Evolutionary conservation across 2,113 vertebrate species (phyloP), one percentile per base, ranked within the genome.

Genomic region (Phrynocephalus versicolor): DNA sequence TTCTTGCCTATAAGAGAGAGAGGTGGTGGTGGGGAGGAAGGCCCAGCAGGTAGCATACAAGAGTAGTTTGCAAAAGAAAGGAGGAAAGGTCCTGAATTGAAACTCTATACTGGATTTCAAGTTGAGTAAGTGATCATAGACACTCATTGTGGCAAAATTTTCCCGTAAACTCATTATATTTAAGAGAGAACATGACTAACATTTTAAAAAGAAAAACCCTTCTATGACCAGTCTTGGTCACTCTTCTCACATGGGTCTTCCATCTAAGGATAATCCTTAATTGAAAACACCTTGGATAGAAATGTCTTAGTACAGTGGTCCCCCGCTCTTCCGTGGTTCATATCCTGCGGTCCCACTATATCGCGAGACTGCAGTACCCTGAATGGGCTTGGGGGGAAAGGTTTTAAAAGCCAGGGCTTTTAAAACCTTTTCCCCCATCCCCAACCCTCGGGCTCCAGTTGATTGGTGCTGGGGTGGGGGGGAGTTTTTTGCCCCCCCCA

Each of bases 1-100:
- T 37, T 87, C 87, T 88, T 92, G 30, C 87, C 90, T 88, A 80
- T 89, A 87, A 93, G 78, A 89, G 76, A 82, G 45, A 51, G 10
- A 51, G 10, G 10, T 5, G 45, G 45, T 5, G 10, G 10, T 6
- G 45, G 10, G 10, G 10, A 51, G 10, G 10, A 83, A 67, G 30
- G 73, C 64, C 67, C 67, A 92, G 77, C 0, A 37, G 55, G 51
- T 62, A 67, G 51, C 83, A 72, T 3, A 19, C 33, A 70, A 89
- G 60, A 21, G 60, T 27, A 81, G 30, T 86, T 87, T 84, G 85
- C 86, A 82, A 91, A 3, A 90, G 84, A 92, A 35, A 71, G 76
- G 35, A 21, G 76, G 58, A 78, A 71, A 84, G 19, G 19, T 25
- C 37, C 33, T 25, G 70, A n/a, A 74, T 64, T n/a, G 64, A 51